Evolutionary conservation across 2,888 invertebrate species (phyloP).

Genomic region (Tholera decimalis): DNA sequence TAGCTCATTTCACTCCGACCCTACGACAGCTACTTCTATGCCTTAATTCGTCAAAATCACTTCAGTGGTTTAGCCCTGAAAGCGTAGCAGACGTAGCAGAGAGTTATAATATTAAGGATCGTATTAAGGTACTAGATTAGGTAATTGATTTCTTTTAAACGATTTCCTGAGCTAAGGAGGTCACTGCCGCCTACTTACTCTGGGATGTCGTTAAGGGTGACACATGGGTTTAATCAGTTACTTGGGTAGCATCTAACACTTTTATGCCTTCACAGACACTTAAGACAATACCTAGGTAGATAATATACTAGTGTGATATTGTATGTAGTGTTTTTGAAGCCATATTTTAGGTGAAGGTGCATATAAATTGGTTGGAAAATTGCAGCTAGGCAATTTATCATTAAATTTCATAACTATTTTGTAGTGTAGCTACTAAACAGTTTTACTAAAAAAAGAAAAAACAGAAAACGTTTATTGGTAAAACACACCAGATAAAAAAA

Average conservation of each 20-base stretch:
- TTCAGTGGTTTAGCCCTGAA: no score
- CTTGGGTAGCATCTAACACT: slow-evolving; percentile 10
- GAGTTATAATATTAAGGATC: no score
- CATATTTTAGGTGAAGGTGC: not conserved
- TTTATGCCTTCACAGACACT: not conserved
- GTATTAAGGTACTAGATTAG: not conserved
- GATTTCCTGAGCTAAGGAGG: slow-evolving; percentile 44
- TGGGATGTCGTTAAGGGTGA: slow-evolving; percentile 40
- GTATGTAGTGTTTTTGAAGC: not conserved
- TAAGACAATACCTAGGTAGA: not conserved
- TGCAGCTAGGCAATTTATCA: not conserved
- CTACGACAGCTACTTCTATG: no score
- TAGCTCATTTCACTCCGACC: no score
- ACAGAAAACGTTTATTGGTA: no score
- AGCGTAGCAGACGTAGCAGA: no score
- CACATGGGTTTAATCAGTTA: slow-evolving; percentile 47
- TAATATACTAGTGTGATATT: not conserved
- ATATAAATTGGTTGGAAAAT: not conserved
- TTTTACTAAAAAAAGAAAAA: no score
- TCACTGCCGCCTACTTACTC: not conserved
- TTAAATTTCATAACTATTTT: no score
- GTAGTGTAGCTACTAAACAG: no score
- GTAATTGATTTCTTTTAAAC: slow-evolving; percentile 41
- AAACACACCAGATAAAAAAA: no score
- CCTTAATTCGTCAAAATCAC: no score